A percentile compares a stretch with the other conserved stretches of the same genome.
Conservation (phyloP, 1,140 invertebrate genomes). For the Aethina tumida region DNA sequence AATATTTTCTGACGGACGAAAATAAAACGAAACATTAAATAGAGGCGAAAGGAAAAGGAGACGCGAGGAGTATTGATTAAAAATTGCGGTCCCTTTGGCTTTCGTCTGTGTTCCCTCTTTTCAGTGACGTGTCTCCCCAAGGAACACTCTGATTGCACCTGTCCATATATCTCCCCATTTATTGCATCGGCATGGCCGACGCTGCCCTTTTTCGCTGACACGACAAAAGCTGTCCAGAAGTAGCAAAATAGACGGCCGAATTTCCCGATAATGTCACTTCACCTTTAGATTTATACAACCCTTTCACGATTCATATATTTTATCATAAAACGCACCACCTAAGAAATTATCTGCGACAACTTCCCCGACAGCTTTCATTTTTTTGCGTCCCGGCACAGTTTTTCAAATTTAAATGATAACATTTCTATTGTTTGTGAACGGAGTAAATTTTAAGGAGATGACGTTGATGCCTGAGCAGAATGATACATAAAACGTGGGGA, state of each 20-base stretch:
- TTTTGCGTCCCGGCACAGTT: too few relatives aligned
- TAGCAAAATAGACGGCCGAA: slow-evolving; percentile 26
- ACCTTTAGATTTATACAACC: slow-evolving; percentile 33
- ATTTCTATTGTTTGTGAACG: too few relatives aligned
- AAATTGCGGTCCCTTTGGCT: slow-evolving; percentile 22
- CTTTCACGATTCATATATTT: too few relatives aligned
- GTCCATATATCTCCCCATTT: slow-evolving; percentile 31
- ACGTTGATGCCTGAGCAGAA: too few relatives aligned
- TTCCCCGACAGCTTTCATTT: too few relatives aligned
- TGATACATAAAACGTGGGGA: too few relatives aligned
- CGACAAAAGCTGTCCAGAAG: slow-evolving; percentile 26
- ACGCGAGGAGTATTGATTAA: slow-evolving; percentile 23
- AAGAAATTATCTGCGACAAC: too few relatives aligned
- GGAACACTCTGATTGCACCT: slow-evolving; percentile 32
- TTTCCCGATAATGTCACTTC: slow-evolving; percentile 30
- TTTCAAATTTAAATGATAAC: too few relatives aligned
- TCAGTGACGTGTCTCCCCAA: slow-evolving; percentile 30
- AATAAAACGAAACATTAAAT: slow-evolving; percentile 12
- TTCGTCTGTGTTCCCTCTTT: slow-evolving; percentile 25
- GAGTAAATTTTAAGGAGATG: too few relatives aligned
- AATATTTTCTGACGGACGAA: too few relatives aligned
- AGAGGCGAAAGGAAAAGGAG: not conserved
- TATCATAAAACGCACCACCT: too few relatives aligned
- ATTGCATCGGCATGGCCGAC: slow-evolving; percentile 16
- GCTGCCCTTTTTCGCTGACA: slow-evolving; percentile 31